Percentiles rank a stretch among this genome's conserved stretches.
phyloP scores from a whole-genome alignment of 2,888 invertebrate genomes.

The Nephrotoma guestfalica region DNA sequence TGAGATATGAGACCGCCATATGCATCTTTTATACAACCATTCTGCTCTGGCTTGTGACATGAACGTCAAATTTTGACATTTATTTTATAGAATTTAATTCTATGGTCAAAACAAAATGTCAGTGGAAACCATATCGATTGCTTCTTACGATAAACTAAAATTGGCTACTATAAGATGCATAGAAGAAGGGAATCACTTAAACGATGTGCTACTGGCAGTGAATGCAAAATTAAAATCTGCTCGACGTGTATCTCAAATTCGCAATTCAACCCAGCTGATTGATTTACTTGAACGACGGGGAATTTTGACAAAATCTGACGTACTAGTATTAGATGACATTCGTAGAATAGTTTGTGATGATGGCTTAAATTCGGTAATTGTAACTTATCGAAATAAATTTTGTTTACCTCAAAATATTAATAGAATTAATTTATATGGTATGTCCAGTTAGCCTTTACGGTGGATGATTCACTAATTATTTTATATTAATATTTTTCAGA shows the following conservation, averaged over 20 bases:
- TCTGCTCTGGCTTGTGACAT: too few relatives aligned
- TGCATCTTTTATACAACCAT: too few relatives aligned
- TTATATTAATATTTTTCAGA: not conserved
- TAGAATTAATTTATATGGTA: not conserved
- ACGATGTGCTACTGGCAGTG: constrained; percentile 11
- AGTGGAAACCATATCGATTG: not conserved
- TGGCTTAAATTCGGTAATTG: not conserved
- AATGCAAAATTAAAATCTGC: constrained; percentile 18
- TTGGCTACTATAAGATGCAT: not conserved
- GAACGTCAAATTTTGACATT: too few relatives aligned
- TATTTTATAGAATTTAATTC: too few relatives aligned
- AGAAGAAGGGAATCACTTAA: constrained; percentile 16
- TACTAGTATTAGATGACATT: not conserved
- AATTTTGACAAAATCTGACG: constrained; percentile 1
- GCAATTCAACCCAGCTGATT: constrained; percentile 18
- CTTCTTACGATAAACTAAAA: not conserved
- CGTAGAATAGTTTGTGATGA: not conserved
- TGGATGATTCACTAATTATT: not conserved
- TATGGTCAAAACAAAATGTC: not conserved
- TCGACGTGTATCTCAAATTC: constrained; percentile 19
- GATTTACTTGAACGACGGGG: constrained; percentile 23
- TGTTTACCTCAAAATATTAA: not conserved
- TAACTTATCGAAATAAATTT: not conserved
- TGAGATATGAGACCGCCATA: too few relatives aligned
- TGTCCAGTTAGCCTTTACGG: not conserved